These are phyloP conservation scores for Pelmatolapia mariae DNA, from an alignment of 2,113 vertebrate genomes.

Conservation along the genomic window DNA sequence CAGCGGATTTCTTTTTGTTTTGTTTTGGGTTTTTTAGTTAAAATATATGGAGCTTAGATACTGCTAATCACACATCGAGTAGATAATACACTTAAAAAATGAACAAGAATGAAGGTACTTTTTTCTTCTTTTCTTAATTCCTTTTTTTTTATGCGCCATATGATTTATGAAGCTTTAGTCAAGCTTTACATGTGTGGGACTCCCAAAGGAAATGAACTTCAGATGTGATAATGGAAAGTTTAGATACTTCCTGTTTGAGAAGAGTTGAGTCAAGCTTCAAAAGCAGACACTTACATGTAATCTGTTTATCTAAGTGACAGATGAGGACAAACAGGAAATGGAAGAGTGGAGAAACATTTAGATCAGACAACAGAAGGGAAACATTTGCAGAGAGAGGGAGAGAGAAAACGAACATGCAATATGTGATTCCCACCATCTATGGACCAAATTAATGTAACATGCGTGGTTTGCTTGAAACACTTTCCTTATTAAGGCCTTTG, in stretches of 20 bases:
- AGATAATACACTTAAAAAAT: background rate
- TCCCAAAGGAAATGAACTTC: background rate
- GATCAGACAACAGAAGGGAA: background rate
- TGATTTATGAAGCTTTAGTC: background rate
- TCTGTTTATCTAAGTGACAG: background rate
- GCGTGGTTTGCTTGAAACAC: constrained; percentile 46
- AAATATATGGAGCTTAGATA: background rate
- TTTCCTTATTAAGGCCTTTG: constrained; percentile 37
- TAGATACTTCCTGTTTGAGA: background rate
- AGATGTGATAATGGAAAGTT: background rate
- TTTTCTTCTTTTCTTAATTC: background rate
- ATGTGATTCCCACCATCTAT: constrained; percentile 9
- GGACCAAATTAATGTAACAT: constrained; percentile 22
- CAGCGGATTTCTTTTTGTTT: background rate
- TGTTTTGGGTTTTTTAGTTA: background rate
- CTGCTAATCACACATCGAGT: background rate
- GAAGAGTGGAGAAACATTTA: background rate
- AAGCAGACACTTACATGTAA: background rate
- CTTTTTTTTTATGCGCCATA: background rate
- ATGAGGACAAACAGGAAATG: constrained; percentile 18
- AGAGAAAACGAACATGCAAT: background rate
- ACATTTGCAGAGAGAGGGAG: background rate
- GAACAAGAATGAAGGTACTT: background rate
- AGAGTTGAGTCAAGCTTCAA: background rate
- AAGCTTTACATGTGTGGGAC: background rate